Evolutionary conservation across 2,113 vertebrate genomes (phyloP).

Genomic region (Delphinapterus leucas): DNA sequence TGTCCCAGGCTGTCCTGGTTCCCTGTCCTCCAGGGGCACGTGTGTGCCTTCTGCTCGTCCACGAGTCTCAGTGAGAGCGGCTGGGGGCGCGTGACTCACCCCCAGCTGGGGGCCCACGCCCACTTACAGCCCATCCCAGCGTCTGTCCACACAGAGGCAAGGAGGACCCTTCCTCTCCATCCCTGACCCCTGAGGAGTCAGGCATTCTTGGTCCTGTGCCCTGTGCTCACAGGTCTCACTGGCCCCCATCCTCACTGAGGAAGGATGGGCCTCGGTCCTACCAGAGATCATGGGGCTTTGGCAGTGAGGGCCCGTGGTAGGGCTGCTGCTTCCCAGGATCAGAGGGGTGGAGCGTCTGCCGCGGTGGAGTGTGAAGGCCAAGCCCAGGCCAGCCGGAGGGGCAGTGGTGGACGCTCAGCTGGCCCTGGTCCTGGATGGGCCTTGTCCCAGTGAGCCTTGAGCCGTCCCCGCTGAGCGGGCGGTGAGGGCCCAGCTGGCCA

Average conservation of each 20-base stretch:
- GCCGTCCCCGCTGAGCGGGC: fast-evolving
- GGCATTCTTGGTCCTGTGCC: background rate
- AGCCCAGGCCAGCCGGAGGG: background rate
- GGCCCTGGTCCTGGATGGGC: background rate
- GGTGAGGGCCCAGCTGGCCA: background rate
- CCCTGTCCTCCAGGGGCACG: background rate
- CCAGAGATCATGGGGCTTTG: background rate
- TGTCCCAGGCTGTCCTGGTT: background rate
- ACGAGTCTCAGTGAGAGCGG: too few relatives aligned
- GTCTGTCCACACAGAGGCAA: background rate
- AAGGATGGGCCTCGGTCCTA: background rate
- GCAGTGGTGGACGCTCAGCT: background rate
- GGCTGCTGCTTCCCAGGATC: background rate
- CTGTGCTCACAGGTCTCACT: background rate
- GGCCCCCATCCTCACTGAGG: background rate
- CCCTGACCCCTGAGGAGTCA: background rate
- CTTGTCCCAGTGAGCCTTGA: fast-evolving
- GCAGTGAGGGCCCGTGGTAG: background rate
- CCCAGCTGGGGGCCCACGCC: background rate
- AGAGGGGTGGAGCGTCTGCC: background rate
- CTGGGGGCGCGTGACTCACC: background rate
- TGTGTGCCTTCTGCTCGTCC: background rate
- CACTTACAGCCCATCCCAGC: background rate
- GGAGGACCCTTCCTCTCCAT: background rate
- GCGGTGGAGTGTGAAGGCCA: background rate